Conservation (phyloP, 2,888 invertebrate genomes). For the Hyposoter didymator region DNA sequence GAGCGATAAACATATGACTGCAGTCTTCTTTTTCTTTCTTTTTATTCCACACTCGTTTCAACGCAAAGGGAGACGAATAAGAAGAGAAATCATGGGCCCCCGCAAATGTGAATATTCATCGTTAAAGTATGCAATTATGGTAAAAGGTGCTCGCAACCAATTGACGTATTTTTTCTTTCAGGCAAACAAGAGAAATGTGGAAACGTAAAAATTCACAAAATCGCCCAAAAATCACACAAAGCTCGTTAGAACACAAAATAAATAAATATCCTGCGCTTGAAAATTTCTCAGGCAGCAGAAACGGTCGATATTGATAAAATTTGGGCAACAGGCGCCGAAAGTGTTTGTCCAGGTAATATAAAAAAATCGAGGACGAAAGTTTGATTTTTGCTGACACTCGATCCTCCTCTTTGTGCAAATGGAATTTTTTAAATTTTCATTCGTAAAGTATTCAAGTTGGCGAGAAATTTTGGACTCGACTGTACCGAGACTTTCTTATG, state of each 20-base stretch:
- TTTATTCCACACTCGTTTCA: not conserved
- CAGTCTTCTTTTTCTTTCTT: not conserved
- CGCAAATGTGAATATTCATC: conserved; percentile 60
- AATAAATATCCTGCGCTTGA: conserved; percentile 19
- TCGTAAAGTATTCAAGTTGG: too few relatives aligned
- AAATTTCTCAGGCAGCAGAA: too few relatives aligned
- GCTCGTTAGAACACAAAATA: conserved; percentile 57
- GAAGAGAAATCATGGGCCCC: conserved; percentile 42
- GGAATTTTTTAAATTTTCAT: too few relatives aligned
- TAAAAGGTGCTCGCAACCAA: conserved; percentile 10
- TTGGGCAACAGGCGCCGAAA: too few relatives aligned
- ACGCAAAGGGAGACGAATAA: conserved; percentile 26
- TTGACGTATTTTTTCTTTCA: not conserved
- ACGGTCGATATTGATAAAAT: too few relatives aligned
- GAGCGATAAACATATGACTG: conserved; percentile 31
- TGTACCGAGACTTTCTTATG: conserved; percentile 15
- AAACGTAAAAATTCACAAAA: not conserved
- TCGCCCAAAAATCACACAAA: conserved; percentile 50
- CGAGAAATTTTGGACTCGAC: conserved; percentile 4
- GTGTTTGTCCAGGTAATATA: too few relatives aligned
- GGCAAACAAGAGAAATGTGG: not conserved
- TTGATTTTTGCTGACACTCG: too few relatives aligned
- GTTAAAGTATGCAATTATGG: conserved; percentile 46
- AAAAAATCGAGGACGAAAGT: too few relatives aligned
- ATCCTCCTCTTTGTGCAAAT: too few relatives aligned